Conservation (phyloP, 2,888 invertebrate genomes). For the Brachylomia viminalis region DNA sequence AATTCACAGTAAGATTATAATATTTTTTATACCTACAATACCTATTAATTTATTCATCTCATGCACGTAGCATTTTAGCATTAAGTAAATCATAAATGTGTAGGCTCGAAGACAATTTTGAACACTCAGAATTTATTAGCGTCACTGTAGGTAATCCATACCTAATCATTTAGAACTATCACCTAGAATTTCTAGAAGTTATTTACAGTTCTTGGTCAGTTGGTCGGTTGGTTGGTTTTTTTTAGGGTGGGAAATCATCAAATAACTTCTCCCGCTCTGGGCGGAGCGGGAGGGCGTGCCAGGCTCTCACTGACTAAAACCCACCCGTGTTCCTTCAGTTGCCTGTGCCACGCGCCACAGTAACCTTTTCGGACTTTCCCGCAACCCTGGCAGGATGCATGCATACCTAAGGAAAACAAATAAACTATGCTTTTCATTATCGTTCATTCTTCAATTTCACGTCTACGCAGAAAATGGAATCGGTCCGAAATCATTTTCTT, state of each 20-base stretch:
- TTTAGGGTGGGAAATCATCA: too few species aligned
- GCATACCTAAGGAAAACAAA: neutral
- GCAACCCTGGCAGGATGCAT: too few species aligned
- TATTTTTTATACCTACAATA: neutral
- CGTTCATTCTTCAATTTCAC: constrained; percentile 53
- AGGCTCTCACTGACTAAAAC: too few species aligned
- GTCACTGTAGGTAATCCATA: neutral
- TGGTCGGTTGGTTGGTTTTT: too few species aligned
- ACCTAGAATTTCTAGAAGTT: neutral
- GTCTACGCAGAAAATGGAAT: constrained; percentile 91
- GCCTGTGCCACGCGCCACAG: too few species aligned
- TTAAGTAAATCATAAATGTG: neutral
- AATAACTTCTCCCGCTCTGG: too few species aligned
- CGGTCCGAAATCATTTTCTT: constrained; percentile 95
- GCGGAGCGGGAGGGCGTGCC: too few species aligned
- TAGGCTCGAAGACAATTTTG: neutral
- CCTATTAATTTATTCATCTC: constrained; percentile 9
- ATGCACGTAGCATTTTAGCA: constrained; percentile 32
- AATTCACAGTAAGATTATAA: constrained; percentile 90
- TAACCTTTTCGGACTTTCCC: too few species aligned
- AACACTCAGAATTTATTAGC: neutral
- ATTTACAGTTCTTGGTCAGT: neutral
- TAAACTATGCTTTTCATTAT: constrained; percentile 37
- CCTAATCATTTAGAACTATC: neutral
- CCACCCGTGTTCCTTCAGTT: too few species aligned